phyloP scores from a whole-genome alignment of 2,113 vertebrate genomes.

The Plestiodon gilberti region DNA sequence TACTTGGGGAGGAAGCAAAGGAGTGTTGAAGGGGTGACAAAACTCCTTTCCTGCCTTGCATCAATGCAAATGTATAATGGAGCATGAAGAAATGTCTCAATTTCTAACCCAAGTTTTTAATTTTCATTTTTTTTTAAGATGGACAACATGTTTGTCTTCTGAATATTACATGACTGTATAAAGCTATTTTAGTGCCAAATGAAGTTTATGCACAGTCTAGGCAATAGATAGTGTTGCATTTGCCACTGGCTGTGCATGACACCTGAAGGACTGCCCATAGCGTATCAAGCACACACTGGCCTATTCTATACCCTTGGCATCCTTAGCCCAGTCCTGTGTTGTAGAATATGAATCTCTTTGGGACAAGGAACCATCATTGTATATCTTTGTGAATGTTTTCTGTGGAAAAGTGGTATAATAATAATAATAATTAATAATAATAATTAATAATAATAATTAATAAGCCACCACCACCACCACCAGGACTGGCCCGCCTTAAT shows the following conservation, averaged over 20 bases:
- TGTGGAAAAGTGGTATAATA: too few relatives aligned
- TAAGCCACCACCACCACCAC: too few relatives aligned
- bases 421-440: too few relatives aligned
- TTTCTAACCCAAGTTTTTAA: neutral
- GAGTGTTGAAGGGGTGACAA: neutral
- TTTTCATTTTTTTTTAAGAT: neutral
- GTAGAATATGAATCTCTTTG: too few relatives aligned
- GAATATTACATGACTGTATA: neutral
- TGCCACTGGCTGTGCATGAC: neutral
- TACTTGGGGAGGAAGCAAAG: neutral
- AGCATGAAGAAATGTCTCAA: neutral
- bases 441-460: neutral
- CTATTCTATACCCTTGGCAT: neutral
- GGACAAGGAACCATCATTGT: too few relatives aligned
- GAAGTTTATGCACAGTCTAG: neutral
- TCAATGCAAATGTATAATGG: constrained; percentile 1
- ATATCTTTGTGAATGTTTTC: too few relatives aligned
- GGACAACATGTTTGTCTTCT: neutral
- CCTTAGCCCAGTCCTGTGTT: neutral
- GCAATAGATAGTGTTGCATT: neutral
- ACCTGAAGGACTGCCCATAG: neutral
- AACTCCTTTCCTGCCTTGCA: neutral
- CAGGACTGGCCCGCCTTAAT: neutral
- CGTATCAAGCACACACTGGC: neutral
- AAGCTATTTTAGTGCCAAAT: neutral